Conservation (phyloP, 2,888 invertebrate genomes). For the Epirrhoe tristata region DNA sequence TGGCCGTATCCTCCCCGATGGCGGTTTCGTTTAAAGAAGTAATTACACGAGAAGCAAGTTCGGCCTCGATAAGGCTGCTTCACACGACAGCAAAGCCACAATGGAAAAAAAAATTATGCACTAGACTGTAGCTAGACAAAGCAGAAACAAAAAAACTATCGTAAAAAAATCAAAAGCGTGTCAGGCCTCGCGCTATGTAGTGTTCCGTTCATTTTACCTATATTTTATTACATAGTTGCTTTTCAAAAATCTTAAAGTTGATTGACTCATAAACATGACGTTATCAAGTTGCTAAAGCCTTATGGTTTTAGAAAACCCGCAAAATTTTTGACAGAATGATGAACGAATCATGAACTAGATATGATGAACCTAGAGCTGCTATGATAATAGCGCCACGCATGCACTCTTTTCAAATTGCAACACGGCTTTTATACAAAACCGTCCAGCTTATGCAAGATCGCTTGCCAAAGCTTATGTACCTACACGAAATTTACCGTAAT, state of each 20-base stretch:
- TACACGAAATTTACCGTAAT: constrained; percentile 20
- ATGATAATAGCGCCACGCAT: too few species aligned
- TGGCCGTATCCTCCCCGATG: constrained; percentile 66
- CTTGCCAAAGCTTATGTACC: constrained; percentile 6
- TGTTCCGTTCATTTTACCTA: too few species aligned
- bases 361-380: too few species aligned
- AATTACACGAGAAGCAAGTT: constrained; percentile 80
- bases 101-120: background rate
- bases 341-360: too few species aligned
- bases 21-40: constrained; percentile 82
- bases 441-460: constrained; percentile 6
- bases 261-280: background rate
- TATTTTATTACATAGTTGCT: background rate
- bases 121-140: too few species aligned
- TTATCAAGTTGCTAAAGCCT: too few species aligned
- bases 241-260: too few species aligned
- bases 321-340: too few species aligned
- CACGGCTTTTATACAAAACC: background rate
- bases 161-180: too few species aligned
- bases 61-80: constrained; percentile 50
- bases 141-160: too few species aligned
- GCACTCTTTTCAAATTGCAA: background rate
- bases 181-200: too few species aligned
- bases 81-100: constrained; percentile 8
- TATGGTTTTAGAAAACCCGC: too few species aligned